phyloP scores from a whole-genome alignment of 2,888 invertebrate species.

The Drosophila paramelanica region DNA sequence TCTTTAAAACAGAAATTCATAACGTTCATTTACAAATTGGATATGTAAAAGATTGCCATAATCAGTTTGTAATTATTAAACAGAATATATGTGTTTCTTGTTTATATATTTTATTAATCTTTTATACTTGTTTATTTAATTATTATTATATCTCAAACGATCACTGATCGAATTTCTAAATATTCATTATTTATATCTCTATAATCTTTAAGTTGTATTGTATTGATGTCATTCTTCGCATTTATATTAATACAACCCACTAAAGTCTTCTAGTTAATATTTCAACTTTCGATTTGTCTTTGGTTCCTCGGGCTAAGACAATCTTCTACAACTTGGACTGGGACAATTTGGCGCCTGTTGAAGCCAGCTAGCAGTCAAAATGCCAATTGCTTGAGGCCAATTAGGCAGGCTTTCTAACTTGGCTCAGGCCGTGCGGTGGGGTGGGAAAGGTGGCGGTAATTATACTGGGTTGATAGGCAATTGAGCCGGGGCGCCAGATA shows the following conservation, averaged over 20 bases:
- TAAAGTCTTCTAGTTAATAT: background rate
- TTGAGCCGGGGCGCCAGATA: slow-evolving; percentile 51
- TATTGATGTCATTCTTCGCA: too few relatives aligned
- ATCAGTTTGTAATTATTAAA: too few relatives aligned
- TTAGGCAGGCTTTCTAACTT: slow-evolving; percentile 62
- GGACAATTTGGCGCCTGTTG: slow-evolving; percentile 16
- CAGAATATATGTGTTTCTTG: too few relatives aligned
- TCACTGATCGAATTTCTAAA: too few relatives aligned
- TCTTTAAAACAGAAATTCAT: too few relatives aligned
- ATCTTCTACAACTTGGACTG: background rate
- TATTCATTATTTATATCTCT: background rate
- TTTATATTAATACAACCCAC: too few relatives aligned
- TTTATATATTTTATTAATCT: too few relatives aligned
- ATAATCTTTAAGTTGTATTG: background rate
- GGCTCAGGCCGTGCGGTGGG: background rate
- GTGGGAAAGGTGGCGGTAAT: slow-evolving; percentile 6
- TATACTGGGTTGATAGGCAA: slow-evolving; percentile 30
- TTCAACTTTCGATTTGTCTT: slow-evolving; percentile 6
- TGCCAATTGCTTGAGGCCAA: slow-evolving; percentile 57
- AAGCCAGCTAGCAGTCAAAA: slow-evolving; percentile 31
- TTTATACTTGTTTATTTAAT: too few relatives aligned
- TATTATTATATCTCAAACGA: too few relatives aligned
- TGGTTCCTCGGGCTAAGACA: background rate
- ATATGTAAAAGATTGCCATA: too few relatives aligned
- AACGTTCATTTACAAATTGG: too few relatives aligned